Evolutionary conservation across 1,140 invertebrate genomes (phyloP).

Genomic region (Plectrocnemia conspersa): DNA sequence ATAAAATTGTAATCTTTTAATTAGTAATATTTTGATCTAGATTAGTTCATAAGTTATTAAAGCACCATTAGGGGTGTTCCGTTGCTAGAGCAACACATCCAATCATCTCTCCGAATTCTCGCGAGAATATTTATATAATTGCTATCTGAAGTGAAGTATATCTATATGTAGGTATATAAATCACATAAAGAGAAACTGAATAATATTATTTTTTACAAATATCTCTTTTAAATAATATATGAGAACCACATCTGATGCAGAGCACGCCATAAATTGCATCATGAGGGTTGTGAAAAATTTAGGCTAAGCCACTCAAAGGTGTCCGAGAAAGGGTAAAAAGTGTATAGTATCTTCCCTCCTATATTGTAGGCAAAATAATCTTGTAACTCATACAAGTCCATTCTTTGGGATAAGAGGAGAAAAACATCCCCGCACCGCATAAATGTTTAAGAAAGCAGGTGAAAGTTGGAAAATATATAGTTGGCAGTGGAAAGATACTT

Average conservation of each 20-base stretch:
- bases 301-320: background rate
- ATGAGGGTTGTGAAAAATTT: too few species aligned
- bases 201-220: too few species aligned
- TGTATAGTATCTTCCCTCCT: background rate
- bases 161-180: too few species aligned
- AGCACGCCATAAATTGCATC: background rate
- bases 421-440: slow-evolving; percentile 25
- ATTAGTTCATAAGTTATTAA: too few species aligned
- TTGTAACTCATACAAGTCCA: slow-evolving; percentile 25
- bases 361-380: slow-evolving; percentile 26
- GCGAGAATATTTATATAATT: too few species aligned
- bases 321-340: background rate
- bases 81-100: too few species aligned
- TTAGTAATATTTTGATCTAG: too few species aligned
- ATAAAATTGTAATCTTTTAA: too few species aligned
- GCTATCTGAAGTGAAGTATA: too few species aligned
- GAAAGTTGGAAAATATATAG: slow-evolving; percentile 25
- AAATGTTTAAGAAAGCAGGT: slow-evolving; percentile 32
- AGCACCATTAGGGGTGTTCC: too few species aligned
- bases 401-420: slow-evolving; percentile 24
- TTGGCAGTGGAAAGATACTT: slow-evolving; percentile 15
- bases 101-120: too few species aligned
- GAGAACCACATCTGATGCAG: background rate
- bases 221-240: background rate
- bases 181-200: too few species aligned